Percentiles rank a stretch among this genome's conserved stretches.
phyloP scores from a whole-genome alignment of 2,888 invertebrate species.

The Agrochola circellaris region DNA sequence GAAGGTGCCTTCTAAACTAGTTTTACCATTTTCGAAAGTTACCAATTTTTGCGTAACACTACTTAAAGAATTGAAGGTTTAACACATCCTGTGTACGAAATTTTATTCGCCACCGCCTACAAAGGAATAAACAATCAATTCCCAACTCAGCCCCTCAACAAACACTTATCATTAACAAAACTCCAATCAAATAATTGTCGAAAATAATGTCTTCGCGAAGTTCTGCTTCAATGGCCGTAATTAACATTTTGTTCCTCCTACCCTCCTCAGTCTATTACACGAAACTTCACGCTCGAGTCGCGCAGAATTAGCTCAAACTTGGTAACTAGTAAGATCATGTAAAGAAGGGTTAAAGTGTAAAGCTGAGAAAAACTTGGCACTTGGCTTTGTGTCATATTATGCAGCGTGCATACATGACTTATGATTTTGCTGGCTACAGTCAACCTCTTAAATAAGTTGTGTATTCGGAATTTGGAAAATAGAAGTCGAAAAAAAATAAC shows the following conservation, averaged over 20 bases:
- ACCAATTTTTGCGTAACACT: no score
- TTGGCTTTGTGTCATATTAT: slow-evolving; percentile 13
- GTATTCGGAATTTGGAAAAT: no score
- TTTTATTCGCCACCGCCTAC: background rate
- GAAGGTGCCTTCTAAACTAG: no score
- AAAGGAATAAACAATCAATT: background rate
- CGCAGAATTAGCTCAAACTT: slow-evolving; percentile 57
- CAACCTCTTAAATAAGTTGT: no score
- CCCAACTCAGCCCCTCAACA: background rate
- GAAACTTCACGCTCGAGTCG: slow-evolving; percentile 45
- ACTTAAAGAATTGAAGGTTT: background rate
- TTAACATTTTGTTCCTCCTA: slow-evolving; percentile 43
- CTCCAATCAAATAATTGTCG: slow-evolving; percentile 48
- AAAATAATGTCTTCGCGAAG: slow-evolving; percentile 47
- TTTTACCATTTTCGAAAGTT: no score
- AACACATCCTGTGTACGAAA: background rate
- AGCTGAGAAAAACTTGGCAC: slow-evolving; percentile 45
- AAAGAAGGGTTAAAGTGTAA: slow-evolving; percentile 14
- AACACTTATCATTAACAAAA: slow-evolving; percentile 34
- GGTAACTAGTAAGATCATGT: slow-evolving; percentile 37
- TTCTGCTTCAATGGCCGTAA: slow-evolving; percentile 31
- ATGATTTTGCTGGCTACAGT: no score
- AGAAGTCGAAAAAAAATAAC: no score
- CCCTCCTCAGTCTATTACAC: slow-evolving; percentile 24
- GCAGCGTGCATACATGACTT: background rate